Evolutionary conservation across 2,797 vertebrate genomes (phyloP).

Genomic region (Pogoniulus pusillus): DNA sequence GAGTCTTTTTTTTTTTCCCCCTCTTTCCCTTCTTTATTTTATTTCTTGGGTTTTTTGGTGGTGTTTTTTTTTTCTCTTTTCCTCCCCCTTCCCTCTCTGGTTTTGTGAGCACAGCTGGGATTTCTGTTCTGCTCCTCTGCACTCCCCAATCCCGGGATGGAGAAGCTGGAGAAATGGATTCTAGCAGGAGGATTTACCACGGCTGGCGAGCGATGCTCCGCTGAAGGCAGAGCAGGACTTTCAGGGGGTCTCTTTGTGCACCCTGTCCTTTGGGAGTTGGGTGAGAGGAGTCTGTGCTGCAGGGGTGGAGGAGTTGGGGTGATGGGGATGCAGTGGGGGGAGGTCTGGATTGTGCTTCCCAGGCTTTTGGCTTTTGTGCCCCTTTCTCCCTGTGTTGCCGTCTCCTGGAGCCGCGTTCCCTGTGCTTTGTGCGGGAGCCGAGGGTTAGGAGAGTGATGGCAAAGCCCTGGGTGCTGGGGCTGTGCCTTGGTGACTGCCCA

Average conservation of each 20-base stretch:
- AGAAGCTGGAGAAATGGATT: neutral
- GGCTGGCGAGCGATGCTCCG: neutral
- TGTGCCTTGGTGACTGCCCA: neutral
- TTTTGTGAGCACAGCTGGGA: conserved; percentile 31
- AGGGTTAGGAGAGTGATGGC: accelerated
- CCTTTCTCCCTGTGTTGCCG: neutral
- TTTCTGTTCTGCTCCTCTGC: conserved; percentile 33
- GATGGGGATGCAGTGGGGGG: neutral
- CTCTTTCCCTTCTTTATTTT: neutral
- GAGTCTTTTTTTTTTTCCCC: neutral
- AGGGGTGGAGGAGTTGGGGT: neutral
- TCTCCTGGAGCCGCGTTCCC: neutral
- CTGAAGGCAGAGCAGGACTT: neutral
- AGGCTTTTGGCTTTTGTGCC: neutral
- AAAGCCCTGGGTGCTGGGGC: neutral
- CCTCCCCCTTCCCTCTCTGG: neutral
- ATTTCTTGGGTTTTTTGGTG: neutral
- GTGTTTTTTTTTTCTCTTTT: too few species aligned
- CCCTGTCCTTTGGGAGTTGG: accelerated
- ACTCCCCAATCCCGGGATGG: neutral
- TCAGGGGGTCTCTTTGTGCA: accelerated
- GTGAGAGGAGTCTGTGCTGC: accelerated
- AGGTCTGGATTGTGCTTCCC: accelerated
- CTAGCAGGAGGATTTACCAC: neutral
- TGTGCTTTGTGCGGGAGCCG: neutral